Conservation (phyloP, 2,797 vertebrate species). For the Pseudochromis fuscus region DNA sequence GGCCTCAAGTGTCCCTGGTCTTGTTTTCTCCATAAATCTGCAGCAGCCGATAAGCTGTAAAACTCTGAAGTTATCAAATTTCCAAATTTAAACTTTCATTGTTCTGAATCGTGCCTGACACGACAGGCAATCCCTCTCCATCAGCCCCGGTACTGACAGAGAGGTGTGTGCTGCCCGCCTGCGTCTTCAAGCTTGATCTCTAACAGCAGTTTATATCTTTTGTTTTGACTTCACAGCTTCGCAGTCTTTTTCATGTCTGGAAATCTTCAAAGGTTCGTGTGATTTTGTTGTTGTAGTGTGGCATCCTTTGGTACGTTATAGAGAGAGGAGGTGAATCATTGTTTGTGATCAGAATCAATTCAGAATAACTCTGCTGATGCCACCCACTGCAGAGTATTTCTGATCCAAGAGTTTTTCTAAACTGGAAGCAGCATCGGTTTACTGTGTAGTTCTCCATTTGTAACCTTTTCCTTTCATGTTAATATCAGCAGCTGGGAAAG, state of each 20-base stretch:
- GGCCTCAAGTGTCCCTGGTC: not conserved
- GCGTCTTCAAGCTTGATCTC: constrained; percentile 24
- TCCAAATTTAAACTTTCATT: constrained; percentile 32
- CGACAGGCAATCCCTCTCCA: constrained; percentile 8
- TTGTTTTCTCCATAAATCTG: constrained; percentile 3
- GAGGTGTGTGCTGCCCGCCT: not conserved
- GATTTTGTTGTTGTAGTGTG: not conserved
- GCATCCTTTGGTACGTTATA: constrained; percentile 16
- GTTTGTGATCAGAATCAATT: constrained; percentile 20
- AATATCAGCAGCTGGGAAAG: constrained; percentile 8
- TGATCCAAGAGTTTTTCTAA: constrained; percentile 15
- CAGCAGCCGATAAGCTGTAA: constrained; percentile 1
- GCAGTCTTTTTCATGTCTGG: constrained; percentile 5
- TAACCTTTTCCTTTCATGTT: constrained; percentile 21
- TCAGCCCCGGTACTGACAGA: constrained; percentile 6
- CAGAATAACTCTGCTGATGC: constrained; percentile 6
- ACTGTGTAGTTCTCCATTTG: not conserved
- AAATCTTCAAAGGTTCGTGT: constrained; percentile 16
- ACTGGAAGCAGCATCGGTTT: not conserved
- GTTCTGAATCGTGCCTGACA: constrained; percentile 11
- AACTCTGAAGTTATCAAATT: constrained; percentile 16
- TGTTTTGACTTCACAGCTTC: constrained; percentile 1
- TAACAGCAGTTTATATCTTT: constrained; percentile 19
- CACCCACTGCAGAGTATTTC: constrained; percentile 8
- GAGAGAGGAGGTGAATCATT: constrained; percentile 3